Conservation (phyloP, 2,888 invertebrate species). For the Dorcus hopei region DNA sequence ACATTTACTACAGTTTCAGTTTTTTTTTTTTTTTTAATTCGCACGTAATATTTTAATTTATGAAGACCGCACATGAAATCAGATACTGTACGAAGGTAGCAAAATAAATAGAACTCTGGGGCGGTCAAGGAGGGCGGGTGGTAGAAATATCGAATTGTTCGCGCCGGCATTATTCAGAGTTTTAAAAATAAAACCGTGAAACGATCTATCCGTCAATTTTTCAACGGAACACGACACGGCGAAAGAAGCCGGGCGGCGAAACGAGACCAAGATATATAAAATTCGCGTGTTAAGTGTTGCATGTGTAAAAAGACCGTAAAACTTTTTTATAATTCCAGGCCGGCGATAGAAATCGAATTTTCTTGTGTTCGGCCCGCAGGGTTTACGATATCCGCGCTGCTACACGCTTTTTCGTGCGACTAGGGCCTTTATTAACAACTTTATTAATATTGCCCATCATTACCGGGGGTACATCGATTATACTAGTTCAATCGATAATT, state of each 20-base stretch:
- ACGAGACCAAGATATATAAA: constrained; percentile 4
- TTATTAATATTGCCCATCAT: constrained; percentile 33
- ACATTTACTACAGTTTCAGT: too few species aligned
- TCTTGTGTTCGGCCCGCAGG: constrained; percentile 38
- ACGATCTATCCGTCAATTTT: background rate
- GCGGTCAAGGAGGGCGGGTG: too few species aligned
- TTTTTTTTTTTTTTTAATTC: too few species aligned
- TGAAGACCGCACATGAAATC: too few species aligned
- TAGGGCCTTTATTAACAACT: constrained; percentile 24
- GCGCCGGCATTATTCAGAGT: too few species aligned
- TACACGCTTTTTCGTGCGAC: constrained; percentile 21
- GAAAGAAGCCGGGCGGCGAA: background rate
- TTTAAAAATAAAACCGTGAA: too few species aligned
- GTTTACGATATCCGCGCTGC: constrained; percentile 30
- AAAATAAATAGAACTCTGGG: too few species aligned
- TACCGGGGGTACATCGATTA: constrained; percentile 15
- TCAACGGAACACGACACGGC: background rate
- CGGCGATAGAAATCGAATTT: constrained; percentile 42
- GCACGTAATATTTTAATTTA: too few species aligned
- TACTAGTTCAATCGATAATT: constrained; percentile 7
- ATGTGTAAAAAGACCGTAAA: constrained; percentile 48
- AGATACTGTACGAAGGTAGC: too few species aligned
- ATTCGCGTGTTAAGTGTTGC: constrained; percentile 43
- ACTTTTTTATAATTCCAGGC: constrained; percentile 42
- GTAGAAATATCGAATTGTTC: too few species aligned